Conservation (phyloP, 1,140 invertebrate species). For the Teleogryllus occipitalis region DNA sequence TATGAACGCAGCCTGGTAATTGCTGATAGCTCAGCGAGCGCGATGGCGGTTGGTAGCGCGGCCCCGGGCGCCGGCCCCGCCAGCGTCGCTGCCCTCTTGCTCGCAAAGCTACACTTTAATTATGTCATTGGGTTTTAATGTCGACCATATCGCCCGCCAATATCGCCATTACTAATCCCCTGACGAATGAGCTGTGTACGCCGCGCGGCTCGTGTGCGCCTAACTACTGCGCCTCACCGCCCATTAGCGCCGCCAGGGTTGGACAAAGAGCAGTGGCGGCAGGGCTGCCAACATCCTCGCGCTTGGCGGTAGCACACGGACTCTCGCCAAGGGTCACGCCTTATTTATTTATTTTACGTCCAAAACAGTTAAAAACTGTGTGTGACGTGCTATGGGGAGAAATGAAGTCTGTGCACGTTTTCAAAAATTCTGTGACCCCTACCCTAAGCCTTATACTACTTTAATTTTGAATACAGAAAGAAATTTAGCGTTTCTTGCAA, state of each 20-base stretch:
- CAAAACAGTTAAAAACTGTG: too few species aligned
- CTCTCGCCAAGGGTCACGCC: too few species aligned
- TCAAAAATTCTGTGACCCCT: too few species aligned
- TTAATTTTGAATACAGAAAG: too few species aligned
- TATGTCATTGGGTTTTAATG: slow-evolving; percentile 5
- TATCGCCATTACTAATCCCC: neutral
- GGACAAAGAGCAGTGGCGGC: neutral
- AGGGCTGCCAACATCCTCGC: neutral
- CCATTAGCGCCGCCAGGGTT: neutral
- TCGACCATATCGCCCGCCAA: neutral
- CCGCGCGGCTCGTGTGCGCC: neutral
- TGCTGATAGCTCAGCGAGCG: neutral
- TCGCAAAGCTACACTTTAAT: neutral
- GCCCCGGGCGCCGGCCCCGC: too few species aligned
- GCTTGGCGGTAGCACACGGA: too few species aligned
- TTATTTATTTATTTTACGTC: too few species aligned
- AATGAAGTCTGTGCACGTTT: too few species aligned
- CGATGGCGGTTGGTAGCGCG: neutral
- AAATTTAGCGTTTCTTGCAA: too few species aligned
- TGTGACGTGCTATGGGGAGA: too few species aligned
- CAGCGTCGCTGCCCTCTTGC: neutral
- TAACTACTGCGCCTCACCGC: neutral
- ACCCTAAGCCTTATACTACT: too few species aligned
- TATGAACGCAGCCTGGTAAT: neutral
- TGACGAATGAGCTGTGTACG: neutral